These are phyloP conservation scores for Athene cunicularia DNA, from an alignment of 2,113 vertebrate species.

Conservation along the genomic window DNA sequence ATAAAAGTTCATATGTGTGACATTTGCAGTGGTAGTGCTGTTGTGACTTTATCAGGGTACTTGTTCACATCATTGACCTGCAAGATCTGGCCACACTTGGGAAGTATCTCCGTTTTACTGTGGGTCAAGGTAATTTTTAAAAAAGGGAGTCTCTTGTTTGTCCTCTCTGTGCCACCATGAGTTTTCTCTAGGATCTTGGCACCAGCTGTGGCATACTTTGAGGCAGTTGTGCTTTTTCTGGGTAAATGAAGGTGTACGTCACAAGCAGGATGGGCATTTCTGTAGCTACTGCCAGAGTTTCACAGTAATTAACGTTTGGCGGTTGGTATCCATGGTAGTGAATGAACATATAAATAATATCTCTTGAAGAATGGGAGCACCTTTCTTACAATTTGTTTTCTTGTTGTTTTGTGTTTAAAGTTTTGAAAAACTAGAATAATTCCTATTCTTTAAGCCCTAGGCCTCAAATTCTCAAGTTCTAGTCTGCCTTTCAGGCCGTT, in stretches of 20 bases:
- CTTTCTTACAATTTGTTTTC: not conserved
- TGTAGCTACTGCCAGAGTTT: not conserved
- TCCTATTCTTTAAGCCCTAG: not conserved
- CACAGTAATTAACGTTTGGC: accelerated
- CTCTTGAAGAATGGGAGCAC: not conserved
- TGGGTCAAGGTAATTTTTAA: not conserved
- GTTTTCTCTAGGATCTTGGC: not conserved
- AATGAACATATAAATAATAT: not conserved
- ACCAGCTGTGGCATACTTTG: accelerated
- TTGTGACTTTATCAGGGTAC: not conserved
- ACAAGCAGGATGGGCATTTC: not conserved
- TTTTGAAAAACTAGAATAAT: not conserved
- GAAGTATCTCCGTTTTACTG: not conserved
- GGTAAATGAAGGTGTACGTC: not conserved
- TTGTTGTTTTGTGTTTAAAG: not conserved
- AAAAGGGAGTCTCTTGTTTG: not conserved
- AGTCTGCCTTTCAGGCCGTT: not conserved
- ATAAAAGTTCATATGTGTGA: not conserved
- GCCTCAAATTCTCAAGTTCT: not conserved
- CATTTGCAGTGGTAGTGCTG: not conserved
- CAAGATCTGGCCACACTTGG: not conserved
- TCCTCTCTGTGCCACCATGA: accelerated
- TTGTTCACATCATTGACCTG: not conserved
- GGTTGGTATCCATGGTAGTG: not conserved
- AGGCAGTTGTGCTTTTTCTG: not conserved